These are phyloP conservation scores for Drosophila siamana DNA, from an alignment of 2,888 invertebrate genomes.

Conservation along the genomic window DNA sequence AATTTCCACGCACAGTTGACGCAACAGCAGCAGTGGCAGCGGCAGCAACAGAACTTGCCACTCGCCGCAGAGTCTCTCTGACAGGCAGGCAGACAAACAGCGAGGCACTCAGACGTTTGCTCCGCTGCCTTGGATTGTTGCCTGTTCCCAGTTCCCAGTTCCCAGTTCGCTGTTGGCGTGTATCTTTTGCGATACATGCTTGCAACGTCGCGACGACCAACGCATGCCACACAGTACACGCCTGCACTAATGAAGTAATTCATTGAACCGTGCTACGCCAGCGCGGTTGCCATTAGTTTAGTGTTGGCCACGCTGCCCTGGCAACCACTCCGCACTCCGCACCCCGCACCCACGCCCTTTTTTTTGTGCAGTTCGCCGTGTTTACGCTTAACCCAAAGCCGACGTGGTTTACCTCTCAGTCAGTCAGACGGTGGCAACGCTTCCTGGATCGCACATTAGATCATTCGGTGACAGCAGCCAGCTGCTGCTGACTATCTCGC, in stretches of 20 bases:
- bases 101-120: slow-evolving; percentile 30
- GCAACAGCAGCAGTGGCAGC: slow-evolving; percentile 45
- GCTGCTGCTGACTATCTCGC: slow-evolving; percentile 9
- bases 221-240: slow-evolving; percentile 76
- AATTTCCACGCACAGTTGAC: slow-evolving; percentile 81
- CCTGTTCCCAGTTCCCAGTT: neutral
- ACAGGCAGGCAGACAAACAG: slow-evolving; percentile 24
- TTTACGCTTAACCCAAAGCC: slow-evolving; percentile 38
- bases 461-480: slow-evolving; percentile 57
- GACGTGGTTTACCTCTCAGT: slow-evolving; percentile 12
- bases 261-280: slow-evolving; percentile 81
- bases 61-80: slow-evolving; percentile 38
- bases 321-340: neutral
- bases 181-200: slow-evolving; percentile 30
- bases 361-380: no score
- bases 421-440: slow-evolving; percentile 30
- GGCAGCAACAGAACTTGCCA: slow-evolving; percentile 51
- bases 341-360: slow-evolving; percentile 40
- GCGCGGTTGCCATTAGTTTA: slow-evolving; percentile 69
- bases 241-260: slow-evolving; percentile 83
- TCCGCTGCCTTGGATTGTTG: slow-evolving; percentile 34
- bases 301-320: slow-evolving; percentile 59
- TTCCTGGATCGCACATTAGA: slow-evolving; percentile 80
- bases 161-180: slow-evolving; percentile 17
- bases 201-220: slow-evolving; percentile 57